Percentiles rank a stretch among this genome's conserved stretches.
phyloP scores from a whole-genome alignment of 2,797 vertebrate genomes.

The Aratinga solstitialis region DNA sequence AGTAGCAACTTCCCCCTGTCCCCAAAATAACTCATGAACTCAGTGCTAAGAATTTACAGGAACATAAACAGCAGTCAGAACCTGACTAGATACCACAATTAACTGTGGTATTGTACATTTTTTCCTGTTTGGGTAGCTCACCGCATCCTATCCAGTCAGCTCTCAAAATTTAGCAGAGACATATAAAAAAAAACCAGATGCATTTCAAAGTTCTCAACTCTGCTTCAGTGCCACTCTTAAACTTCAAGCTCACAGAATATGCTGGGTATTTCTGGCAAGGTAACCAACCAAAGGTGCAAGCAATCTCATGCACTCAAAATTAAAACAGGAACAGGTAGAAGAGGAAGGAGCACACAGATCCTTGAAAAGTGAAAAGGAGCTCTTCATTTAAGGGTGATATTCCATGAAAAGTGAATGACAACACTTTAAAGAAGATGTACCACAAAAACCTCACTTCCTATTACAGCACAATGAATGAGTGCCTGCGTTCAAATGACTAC shows the following conservation, averaged over 20 bases:
- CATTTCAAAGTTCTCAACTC: neutral
- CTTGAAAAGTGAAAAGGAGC: neutral
- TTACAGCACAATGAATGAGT: neutral
- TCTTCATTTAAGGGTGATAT: neutral
- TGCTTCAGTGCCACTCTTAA: neutral
- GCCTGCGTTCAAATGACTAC: neutral
- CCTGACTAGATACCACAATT: too few relatives aligned
- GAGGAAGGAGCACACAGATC: neutral
- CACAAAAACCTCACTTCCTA: neutral
- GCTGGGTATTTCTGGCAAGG: neutral
- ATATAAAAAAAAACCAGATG: fast-evolving
- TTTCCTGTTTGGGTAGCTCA: neutral
- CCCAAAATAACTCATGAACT: neutral
- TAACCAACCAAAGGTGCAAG: neutral
- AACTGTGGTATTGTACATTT: neutral
- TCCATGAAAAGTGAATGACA: neutral
- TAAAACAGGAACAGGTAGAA: neutral
- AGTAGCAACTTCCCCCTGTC: neutral
- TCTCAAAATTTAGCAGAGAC: neutral
- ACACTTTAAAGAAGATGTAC: neutral
- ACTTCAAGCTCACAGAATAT: neutral
- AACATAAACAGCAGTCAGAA: neutral
- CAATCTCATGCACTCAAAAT: neutral
- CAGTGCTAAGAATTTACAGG: neutral
- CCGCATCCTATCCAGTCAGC: neutral